Conservation (phyloP, 1,140 invertebrate species). For the Acromyrmex echinatior region DNA sequence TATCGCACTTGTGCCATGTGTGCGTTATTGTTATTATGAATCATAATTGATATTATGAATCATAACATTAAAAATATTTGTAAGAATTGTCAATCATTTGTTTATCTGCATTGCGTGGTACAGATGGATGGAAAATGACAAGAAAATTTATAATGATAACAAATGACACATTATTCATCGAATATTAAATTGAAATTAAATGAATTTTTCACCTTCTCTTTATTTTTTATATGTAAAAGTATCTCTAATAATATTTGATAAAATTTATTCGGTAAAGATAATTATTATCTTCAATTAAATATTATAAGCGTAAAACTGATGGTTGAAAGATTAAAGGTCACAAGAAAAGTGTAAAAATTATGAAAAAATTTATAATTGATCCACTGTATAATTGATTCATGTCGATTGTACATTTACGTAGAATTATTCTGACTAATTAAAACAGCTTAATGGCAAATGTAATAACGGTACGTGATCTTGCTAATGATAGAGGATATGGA, state of each 20-base stretch:
- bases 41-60: neutral
- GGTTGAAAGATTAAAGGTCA: constrained; percentile 13
- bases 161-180: neutral
- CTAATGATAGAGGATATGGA: neutral
- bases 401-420: neutral
- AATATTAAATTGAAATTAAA: neutral
- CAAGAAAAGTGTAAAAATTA: neutral
- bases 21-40: constrained; percentile 20
- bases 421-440: constrained; percentile 29
- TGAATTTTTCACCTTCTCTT: neutral
- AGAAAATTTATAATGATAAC: neutral
- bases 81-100: constrained; percentile 40
- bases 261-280: neutral
- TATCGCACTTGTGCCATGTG: neutral
- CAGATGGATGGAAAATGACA: constrained; percentile 9
- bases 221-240: neutral
- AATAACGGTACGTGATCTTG: neutral
- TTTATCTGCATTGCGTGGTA: neutral
- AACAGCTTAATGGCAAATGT: constrained; percentile 16
- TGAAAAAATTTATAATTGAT: neutral
- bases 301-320: neutral
- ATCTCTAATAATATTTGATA: neutral
- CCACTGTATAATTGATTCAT: neutral
- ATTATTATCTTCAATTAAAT: neutral
- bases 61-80: neutral